Conservation (phyloP, 2,113 vertebrate genomes). For the Dasyornis broadbenti region DNA sequence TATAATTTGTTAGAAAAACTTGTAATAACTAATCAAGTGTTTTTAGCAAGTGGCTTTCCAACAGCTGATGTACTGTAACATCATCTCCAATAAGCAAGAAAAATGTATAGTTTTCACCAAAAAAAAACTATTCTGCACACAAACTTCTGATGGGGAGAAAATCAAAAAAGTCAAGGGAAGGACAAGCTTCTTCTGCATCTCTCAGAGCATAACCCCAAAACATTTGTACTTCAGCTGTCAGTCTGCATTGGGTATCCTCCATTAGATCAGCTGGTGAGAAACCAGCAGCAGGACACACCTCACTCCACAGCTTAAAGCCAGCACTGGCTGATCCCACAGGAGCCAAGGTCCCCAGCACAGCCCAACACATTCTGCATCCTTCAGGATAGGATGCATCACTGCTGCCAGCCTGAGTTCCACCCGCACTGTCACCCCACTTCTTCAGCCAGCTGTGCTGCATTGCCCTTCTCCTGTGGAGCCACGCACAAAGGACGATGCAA, state of each 20-base stretch:
- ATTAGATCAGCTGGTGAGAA: not conserved
- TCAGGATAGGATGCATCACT: not conserved
- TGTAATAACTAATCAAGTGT: not conserved
- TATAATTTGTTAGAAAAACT: not conserved
- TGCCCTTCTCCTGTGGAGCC: accelerated
- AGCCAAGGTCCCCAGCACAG: accelerated
- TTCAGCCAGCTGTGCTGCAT: accelerated
- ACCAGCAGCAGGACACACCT: not conserved
- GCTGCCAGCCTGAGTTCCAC: not conserved
- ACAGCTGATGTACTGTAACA: not conserved
- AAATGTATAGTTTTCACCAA: not conserved
- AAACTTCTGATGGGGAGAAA: not conserved
- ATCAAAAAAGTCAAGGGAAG: not conserved
- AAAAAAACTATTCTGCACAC: not conserved
- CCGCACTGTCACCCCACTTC: accelerated
- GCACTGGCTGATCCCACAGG: not conserved
- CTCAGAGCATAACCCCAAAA: not conserved
- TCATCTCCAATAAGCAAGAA: not conserved
- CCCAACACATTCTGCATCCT: not conserved
- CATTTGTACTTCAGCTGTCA: not conserved
- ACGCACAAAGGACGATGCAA: not conserved
- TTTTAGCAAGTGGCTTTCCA: not conserved
- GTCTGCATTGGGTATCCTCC: not conserved
- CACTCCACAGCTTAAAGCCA: not conserved
- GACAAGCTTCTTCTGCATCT: not conserved